These are phyloP conservation scores for Anneissia japonica DNA, from an alignment of 35 echinoderm and acorn worm species.

Conservation along the genomic window DNA sequence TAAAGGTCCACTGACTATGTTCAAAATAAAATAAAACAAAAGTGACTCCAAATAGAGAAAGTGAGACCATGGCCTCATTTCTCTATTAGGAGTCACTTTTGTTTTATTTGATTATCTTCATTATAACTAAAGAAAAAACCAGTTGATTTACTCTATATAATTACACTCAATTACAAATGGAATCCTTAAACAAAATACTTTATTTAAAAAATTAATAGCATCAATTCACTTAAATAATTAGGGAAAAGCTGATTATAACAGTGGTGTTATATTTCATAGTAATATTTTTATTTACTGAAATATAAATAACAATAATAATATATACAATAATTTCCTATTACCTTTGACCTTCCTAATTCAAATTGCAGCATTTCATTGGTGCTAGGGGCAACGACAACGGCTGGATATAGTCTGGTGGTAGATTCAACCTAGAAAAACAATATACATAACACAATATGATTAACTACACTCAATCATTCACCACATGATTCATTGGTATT, in stretches of 20 bases:
- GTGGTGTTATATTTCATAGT: background rate
- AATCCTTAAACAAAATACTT: background rate
- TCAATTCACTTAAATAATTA: background rate
- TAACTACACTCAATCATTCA: background rate
- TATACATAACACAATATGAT: too few relatives aligned
- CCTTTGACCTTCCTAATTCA: conserved; percentile 96
- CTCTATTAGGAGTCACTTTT: too few relatives aligned
- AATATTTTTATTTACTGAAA: background rate
- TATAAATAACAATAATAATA: background rate
- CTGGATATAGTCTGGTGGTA: conserved; percentile 83
- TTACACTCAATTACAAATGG: too few relatives aligned
- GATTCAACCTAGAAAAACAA: conserved; percentile 65
- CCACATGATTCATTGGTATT: background rate
- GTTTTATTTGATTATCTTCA: too few relatives aligned
- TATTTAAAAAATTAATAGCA: background rate
- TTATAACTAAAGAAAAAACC: too few relatives aligned
- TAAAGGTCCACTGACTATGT: too few relatives aligned
- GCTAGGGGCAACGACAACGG: conserved; percentile 77
- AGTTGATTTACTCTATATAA: too few relatives aligned
- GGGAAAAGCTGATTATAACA: too few relatives aligned
- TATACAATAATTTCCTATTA: conserved; percentile 10
- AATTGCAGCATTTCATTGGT: conserved; percentile 98
- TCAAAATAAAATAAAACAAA: too few relatives aligned
- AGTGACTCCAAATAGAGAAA: too few relatives aligned
- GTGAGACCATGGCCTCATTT: too few relatives aligned